A percentile compares a stretch with the other conserved stretches of the same genome.
These are phyloP conservation scores for Hylaea fasciaria DNA, from an alignment of 2,888 invertebrate genomes.

Conservation along the genomic window DNA sequence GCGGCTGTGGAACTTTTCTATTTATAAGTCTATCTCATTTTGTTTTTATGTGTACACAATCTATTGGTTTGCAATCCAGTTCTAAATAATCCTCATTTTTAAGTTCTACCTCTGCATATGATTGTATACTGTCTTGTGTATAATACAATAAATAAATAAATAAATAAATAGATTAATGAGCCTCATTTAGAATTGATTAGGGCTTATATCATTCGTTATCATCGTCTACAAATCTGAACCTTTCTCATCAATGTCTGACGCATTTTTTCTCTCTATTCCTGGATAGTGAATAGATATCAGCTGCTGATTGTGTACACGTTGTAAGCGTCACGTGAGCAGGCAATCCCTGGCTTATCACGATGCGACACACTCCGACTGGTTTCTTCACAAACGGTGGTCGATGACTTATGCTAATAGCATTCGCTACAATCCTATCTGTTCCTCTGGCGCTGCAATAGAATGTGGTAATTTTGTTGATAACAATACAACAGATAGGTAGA, in stretches of 20 bases:
- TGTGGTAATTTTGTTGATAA: conserved; percentile 26
- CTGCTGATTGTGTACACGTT: conserved; percentile 20
- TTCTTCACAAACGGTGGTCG: conserved; percentile 43
- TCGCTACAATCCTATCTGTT: conserved; percentile 46
- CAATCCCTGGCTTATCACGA: conserved; percentile 43
- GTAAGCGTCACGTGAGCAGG: conserved; percentile 10
- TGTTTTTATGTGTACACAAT: too few relatives aligned
- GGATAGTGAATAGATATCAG: conserved; percentile 16
- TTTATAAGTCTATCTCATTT: too few relatives aligned
- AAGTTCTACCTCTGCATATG: too few relatives aligned
- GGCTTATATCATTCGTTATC: too few relatives aligned
- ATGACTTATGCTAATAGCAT: conserved; percentile 55
- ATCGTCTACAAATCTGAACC: too few relatives aligned
- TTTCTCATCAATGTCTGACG: not conserved
- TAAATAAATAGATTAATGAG: conserved; percentile 35
- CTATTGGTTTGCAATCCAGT: too few relatives aligned
- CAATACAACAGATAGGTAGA: not conserved
- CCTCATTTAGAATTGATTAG: conserved; percentile 2
- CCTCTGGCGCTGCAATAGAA: conserved; percentile 25
- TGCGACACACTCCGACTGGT: conserved; percentile 19
- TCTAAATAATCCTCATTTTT: too few relatives aligned
- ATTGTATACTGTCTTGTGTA: too few relatives aligned
- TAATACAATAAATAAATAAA: too few relatives aligned
- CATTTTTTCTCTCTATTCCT: conserved; percentile 14
- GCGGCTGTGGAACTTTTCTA: too few relatives aligned